These are phyloP conservation scores for Balearica regulorum DNA, from an alignment of 2,797 vertebrate species.

Conservation along the genomic window DNA sequence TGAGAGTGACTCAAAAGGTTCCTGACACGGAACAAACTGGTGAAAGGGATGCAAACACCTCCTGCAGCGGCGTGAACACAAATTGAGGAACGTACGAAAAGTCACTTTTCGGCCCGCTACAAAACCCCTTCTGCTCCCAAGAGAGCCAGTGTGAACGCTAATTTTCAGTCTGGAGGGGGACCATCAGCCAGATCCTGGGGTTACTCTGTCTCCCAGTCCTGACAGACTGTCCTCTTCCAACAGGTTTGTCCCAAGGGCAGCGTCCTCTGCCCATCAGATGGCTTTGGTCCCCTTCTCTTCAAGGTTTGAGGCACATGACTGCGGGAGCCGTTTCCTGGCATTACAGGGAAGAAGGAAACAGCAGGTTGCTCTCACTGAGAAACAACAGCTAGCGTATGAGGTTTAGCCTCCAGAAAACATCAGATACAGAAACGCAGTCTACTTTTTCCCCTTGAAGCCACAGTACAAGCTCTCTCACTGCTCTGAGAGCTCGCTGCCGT, in stretches of 20 bases:
- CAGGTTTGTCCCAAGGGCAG: background rate
- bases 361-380: background rate
- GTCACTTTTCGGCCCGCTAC: background rate
- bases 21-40: fast-evolving
- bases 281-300: background rate
- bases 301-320: fast-evolving
- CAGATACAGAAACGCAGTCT: background rate
- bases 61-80: background rate
- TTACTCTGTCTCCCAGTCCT: background rate
- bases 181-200: background rate
- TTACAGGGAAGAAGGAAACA: background rate
- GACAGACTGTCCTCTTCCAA: background rate
- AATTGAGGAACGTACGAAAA: fast-evolving
- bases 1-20: background rate
- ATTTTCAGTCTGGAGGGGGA: background rate
- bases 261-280: background rate
- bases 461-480: background rate
- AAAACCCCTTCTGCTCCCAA: background rate
- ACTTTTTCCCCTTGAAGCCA: background rate
- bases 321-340: background rate
- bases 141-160: fast-evolving
- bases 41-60: background rate
- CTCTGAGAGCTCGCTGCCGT: fast-evolving
- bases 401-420: background rate
- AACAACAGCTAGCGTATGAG: background rate